A percentile compares a stretch with the other conserved stretches of the same genome.
phyloP scores from a whole-genome alignment of 2,888 invertebrate genomes.

The Oeneis ivallda region DNA sequence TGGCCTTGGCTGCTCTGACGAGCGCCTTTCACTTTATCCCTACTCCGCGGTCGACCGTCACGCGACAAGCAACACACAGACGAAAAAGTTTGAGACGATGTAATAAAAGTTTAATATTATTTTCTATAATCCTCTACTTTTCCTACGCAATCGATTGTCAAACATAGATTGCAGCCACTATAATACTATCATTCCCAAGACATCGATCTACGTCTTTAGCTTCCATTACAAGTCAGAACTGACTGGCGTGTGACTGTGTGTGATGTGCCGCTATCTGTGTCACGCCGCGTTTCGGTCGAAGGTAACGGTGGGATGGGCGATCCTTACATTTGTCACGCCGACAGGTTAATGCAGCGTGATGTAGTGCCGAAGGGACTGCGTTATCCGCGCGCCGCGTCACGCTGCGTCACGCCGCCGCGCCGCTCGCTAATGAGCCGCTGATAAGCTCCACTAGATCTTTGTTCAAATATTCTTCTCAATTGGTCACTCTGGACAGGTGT shows the following conservation, averaged over 20 bases:
- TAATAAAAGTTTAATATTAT: too few relatives aligned
- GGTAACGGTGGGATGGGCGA: neutral
- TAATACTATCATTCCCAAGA: neutral
- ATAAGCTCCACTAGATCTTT: too few relatives aligned
- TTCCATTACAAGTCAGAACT: neutral
- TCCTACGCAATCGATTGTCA: too few relatives aligned
- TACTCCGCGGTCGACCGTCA: too few relatives aligned
- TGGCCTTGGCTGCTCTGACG: too few relatives aligned
- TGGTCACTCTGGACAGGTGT: too few relatives aligned
- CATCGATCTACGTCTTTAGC: neutral
- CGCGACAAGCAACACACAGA: too few relatives aligned
- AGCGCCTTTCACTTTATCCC: too few relatives aligned
- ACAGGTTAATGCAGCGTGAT: slow-evolving; percentile 6
- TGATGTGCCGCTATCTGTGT: neutral
- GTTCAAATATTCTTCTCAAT: neutral
- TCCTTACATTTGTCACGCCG: neutral
- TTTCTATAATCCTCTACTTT: too few relatives aligned
- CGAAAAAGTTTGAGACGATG: too few relatives aligned
- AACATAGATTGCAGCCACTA: neutral
- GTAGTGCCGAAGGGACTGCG: neutral
- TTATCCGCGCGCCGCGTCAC: too few relatives aligned
- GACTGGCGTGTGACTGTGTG: too few relatives aligned
- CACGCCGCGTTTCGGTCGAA: neutral
- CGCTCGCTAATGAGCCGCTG: neutral
- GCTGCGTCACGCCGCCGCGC: neutral